These are phyloP conservation scores for Prietella phreatophila DNA, from an alignment of 2,113 vertebrate genomes.

Conservation along the genomic window DNA sequence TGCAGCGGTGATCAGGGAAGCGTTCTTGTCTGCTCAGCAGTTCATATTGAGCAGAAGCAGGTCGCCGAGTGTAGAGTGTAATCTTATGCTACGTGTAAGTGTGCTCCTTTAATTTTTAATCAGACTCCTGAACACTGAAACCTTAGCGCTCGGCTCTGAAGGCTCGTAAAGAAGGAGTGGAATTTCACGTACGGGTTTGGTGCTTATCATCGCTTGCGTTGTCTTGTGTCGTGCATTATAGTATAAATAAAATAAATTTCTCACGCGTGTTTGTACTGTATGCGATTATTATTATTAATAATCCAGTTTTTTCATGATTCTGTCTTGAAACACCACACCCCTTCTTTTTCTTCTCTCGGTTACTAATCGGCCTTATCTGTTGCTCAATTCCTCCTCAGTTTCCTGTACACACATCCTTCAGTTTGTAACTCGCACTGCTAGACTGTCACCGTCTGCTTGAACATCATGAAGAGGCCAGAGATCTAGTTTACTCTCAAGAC, in stretches of 20 bases:
- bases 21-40: neutral
- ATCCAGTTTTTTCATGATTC: neutral
- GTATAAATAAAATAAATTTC: neutral
- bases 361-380: neutral
- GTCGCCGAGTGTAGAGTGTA: slow-evolving; percentile 45
- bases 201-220: neutral
- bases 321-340: neutral
- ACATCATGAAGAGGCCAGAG: neutral
- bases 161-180: slow-evolving; percentile 54
- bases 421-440: neutral
- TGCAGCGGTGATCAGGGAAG: neutral
- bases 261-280: no score
- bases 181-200: slow-evolving; percentile 61
- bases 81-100: slow-evolving; percentile 49
- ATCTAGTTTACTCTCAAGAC: no score
- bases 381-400: neutral
- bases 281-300: neutral
- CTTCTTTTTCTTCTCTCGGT: neutral
- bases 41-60: neutral
- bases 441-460: neutral
- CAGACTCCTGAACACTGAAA: slow-evolving; percentile 53
- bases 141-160: slow-evolving; percentile 50
- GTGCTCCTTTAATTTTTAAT: slow-evolving; percentile 67
- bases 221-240: neutral
- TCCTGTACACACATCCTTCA: neutral